A percentile compares a stretch with the other conserved stretches of the same genome.
Conservation (phyloP, 2,888 invertebrate species). For the Drosophila pseudotakahashii region DNA sequence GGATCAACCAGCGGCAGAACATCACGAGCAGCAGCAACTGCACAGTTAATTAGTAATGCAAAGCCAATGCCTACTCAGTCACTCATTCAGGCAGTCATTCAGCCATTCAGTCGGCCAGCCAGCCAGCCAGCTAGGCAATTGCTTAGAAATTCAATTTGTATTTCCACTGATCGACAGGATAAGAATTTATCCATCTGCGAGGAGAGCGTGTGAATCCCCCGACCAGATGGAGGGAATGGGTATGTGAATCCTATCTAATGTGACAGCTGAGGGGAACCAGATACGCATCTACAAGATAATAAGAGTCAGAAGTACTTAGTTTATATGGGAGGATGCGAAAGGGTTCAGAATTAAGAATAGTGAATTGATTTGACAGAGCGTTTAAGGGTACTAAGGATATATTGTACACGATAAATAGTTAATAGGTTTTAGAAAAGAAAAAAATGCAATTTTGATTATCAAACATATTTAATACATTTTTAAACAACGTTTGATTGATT, state of each 20-base stretch:
- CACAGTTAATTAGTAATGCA: slow-evolving; percentile 76
- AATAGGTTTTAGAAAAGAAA: not conserved
- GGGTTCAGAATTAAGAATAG: not conserved
- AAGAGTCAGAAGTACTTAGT: slow-evolving; percentile 4
- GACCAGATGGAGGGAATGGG: slow-evolving; percentile 16
- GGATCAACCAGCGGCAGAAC: slow-evolving; percentile 62
- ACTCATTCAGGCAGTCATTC: slow-evolving; percentile 29
- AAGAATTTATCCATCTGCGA: slow-evolving; percentile 35
- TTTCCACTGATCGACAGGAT: slow-evolving; percentile 46
- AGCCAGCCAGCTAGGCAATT: slow-evolving; percentile 23
- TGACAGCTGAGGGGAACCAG: slow-evolving; percentile 38
- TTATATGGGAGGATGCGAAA: slow-evolving; percentile 11
- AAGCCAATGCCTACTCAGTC: slow-evolving; percentile 57
- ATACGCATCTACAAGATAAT: slow-evolving; percentile 40
- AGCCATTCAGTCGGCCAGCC: slow-evolving; percentile 43
- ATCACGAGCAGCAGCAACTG: slow-evolving; percentile 35
- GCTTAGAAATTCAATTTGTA: slow-evolving; percentile 51
- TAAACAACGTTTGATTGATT: too few species aligned
- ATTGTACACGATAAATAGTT: too few species aligned
- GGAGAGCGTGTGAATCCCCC: slow-evolving; percentile 65
- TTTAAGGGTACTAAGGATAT: not conserved
- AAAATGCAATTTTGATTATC: too few species aligned
- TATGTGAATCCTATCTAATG: slow-evolving; percentile 38
- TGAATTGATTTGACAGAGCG: not conserved
- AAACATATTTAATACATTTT: too few species aligned